A percentile compares a stretch with the other conserved stretches of the same genome.
Evolutionary conservation across 2,797 vertebrate genomes (phyloP).

Genomic region (Rhinophrynus dorsalis): DNA sequence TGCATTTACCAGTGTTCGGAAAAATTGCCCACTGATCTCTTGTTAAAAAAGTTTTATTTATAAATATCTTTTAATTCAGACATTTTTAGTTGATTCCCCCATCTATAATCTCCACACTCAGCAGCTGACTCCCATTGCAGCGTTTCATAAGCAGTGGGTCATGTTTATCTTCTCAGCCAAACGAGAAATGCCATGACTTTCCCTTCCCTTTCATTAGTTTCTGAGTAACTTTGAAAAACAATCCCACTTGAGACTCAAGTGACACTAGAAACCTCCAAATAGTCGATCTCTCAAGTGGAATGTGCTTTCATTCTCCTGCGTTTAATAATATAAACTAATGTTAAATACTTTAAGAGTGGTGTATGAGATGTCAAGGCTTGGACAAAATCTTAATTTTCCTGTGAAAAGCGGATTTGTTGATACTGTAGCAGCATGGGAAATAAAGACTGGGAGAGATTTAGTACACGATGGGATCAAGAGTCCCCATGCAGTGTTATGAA

Average conservation of each 20-base stretch:
- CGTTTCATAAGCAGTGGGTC: slow-evolving; percentile 15
- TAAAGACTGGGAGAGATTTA: slow-evolving; percentile 60
- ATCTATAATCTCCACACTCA: slow-evolving; percentile 16
- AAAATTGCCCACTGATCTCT: too few relatives aligned
- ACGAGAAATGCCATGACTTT: slow-evolving; percentile 23
- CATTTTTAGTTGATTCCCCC: too few relatives aligned
- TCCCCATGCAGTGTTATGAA: slow-evolving; percentile 55
- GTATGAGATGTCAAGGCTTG: not conserved
- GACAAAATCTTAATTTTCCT: slow-evolving; percentile 43
- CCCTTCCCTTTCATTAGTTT: slow-evolving; percentile 30
- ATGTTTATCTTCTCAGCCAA: slow-evolving; percentile 26
- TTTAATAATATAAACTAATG: slow-evolving; percentile 13
- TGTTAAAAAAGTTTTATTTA: too few relatives aligned
- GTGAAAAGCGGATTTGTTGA: slow-evolving; percentile 55
- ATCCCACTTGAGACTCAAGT: slow-evolving; percentile 41
- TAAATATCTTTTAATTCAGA: too few relatives aligned
- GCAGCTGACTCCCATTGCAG: not conserved
- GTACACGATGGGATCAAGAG: slow-evolving; percentile 58
- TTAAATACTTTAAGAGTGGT: not conserved
- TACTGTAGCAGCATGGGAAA: slow-evolving; percentile 60
- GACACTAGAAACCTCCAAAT: slow-evolving; percentile 33
- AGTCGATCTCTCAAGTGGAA: slow-evolving; percentile 25
- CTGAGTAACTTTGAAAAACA: slow-evolving; percentile 40
- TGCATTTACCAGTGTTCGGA: too few relatives aligned
- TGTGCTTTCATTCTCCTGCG: not conserved